Evolutionary conservation across 2,888 invertebrate species (phyloP), one percentile per base, ranked within the genome.

Genomic region (Euclidia mi): DNA sequence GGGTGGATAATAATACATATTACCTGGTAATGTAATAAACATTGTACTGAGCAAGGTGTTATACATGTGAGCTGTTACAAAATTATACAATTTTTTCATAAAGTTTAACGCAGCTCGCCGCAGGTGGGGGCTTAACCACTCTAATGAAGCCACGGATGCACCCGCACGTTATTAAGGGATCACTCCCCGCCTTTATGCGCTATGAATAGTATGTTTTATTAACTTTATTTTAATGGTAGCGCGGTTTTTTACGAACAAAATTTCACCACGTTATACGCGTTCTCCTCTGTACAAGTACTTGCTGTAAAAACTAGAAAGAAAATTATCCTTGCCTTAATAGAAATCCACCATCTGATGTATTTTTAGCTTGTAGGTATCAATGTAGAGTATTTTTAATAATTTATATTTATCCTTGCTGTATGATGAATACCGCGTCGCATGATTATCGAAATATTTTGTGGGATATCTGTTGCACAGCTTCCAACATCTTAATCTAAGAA

Each of bases 101-200:
- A 78, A 82, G 69, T 68, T 65, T 65, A 74, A 59, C 61, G 59
- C 63, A 65, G 58, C 63, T 46, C 31, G 68, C 59, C 45, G 69
- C 74, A 75, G 78, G 76, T 82, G 74, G 70, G 59, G 65, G 74
- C 66, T 79, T 71, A 77, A 79, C 77, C 71, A 69, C 71, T 81
- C 79, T 85, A 82, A 86, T 84, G 83, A 85, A 84, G 82, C 79
- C 79, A 71, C 78, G 81, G 84, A 82, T 86, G 81, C 81, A 76
- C 78, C 78, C 73, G 78, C 79, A 81, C 84, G 82, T 86, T 88
- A 87, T 84, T 85, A 87, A 84, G 60, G 82, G 87, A 87, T 88
- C 85, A 88, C 79, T 76, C 66, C 65, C 67, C 67, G 74, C 79
- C 76, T 82, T 87, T 83, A 81, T 81, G 71, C 72, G 58, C 63